These are phyloP conservation scores for Cerceris rybyensis DNA, from an alignment of 2,888 invertebrate species.

Conservation along the genomic window DNA sequence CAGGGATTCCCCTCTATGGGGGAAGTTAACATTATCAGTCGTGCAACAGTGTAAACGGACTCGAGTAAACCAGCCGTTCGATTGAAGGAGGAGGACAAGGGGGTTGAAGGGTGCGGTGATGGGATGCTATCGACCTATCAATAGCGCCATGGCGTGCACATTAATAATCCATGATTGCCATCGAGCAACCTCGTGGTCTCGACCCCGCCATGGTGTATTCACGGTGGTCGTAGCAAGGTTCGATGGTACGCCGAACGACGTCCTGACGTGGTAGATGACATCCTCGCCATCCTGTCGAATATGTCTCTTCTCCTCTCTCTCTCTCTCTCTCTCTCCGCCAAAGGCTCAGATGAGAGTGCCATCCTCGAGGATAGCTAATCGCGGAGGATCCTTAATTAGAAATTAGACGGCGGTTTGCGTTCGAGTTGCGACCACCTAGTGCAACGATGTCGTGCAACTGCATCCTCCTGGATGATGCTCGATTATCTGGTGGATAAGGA, in stretches of 20 bases:
- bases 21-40: slow-evolving; percentile 46
- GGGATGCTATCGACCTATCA: slow-evolving; percentile 71
- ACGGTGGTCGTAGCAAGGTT: slow-evolving; percentile 1
- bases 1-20: background rate
- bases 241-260: slow-evolving; percentile 23
- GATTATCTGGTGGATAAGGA: background rate
- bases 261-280: slow-evolving; percentile 13
- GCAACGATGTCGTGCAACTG: background rate
- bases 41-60: slow-evolving; percentile 58
- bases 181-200: slow-evolving; percentile 53
- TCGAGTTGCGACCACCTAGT: background rate
- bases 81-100: slow-evolving; percentile 47
- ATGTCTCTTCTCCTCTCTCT: too few species aligned
- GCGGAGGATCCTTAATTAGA: slow-evolving; percentile 51
- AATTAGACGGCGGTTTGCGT: slow-evolving; percentile 42
- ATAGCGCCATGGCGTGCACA: slow-evolving; percentile 69
- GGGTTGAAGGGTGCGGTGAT: slow-evolving; percentile 68
- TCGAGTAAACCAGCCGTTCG: slow-evolving; percentile 28
- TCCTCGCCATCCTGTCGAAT: slow-evolving; percentile 10
- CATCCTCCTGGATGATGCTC: background rate
- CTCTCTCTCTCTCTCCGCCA: too few species aligned
- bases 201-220: slow-evolving; percentile 53
- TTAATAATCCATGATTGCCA: slow-evolving; percentile 72
- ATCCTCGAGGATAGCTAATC: slow-evolving; percentile 32
- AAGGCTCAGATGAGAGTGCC: slow-evolving; percentile 22